Evolutionary conservation across 1,140 invertebrate species (phyloP).

Genomic region (Drosophila takahashii): DNA sequence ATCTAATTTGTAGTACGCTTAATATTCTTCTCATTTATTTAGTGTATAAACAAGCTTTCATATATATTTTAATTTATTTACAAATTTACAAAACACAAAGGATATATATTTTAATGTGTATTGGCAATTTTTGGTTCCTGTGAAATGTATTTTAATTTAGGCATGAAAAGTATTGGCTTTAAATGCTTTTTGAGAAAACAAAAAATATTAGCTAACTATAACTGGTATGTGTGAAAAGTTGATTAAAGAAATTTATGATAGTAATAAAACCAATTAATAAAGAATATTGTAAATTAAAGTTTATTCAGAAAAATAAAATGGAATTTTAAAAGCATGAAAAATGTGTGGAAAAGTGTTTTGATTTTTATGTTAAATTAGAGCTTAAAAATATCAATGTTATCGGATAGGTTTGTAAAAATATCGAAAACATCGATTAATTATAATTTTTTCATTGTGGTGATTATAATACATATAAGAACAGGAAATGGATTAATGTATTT

Average conservation of each 20-base stretch:
- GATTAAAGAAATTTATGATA: slow-evolving; percentile 28
- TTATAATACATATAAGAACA: no score
- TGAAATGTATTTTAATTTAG: slow-evolving; percentile 40
- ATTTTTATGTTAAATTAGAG: no score
- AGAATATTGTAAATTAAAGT: slow-evolving; percentile 67
- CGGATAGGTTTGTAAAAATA: no score
- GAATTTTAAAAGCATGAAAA: slow-evolving; percentile 55
- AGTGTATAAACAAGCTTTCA: slow-evolving; percentile 50
- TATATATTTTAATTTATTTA: slow-evolving; percentile 59
- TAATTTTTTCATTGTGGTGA: no score
- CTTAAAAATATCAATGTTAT: no score
- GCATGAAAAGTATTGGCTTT: slow-evolving; percentile 14
- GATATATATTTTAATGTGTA: slow-evolving; percentile 18
- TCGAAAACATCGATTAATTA: no score
- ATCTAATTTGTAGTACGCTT: slow-evolving; percentile 40
- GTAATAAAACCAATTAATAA: slow-evolving; percentile 29
- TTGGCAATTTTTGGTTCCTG: slow-evolving; percentile 54
- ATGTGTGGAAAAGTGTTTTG: no score
- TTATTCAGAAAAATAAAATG: slow-evolving; percentile 67
- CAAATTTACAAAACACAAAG: slow-evolving; percentile 7
- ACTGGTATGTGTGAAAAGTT: slow-evolving; percentile 59
- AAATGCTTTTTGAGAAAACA: slow-evolving; percentile 35
- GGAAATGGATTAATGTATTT: no score
- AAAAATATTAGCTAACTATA: slow-evolving; percentile 51
- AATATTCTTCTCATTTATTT: slow-evolving; percentile 71